Base-by-base conservation (phyloP, 1,140 invertebrate species). In the Drosophila melanica region DNA sequence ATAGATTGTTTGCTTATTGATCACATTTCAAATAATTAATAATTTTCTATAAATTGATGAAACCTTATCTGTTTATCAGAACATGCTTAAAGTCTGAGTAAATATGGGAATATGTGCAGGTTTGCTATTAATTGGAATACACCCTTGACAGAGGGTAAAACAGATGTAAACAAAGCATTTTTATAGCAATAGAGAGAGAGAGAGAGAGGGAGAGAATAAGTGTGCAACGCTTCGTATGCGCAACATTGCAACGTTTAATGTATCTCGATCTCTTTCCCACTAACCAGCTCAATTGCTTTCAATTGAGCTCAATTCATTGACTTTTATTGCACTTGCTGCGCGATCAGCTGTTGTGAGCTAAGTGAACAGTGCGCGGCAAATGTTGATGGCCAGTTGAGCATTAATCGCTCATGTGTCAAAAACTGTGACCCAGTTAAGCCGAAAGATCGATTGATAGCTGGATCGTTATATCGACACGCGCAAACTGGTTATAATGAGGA, bases 301-400 rank as follows among this genome's bases (percentile, higher is more conserved):
- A 90, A 90, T 90, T 90, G 74, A 82, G 79, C 79, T 76, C 77
- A 86, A 90, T 87, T 90, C 72, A 65, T 68, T 60, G 68, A 75
- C 75, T 85, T 84, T 79, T 82, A 77, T 69, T 76, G 78, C 82
- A 87, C 80, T 85, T 77, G 55, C 57, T 8, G 33, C 51, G 58
- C 57, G 77, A 89, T 82, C 82, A 84, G 82, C 81, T 86, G 77
- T 65, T 68, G 60, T 45, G 33, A 18, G 33, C 23, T 30, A 59
- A 20, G 18, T 23, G n/a, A 30, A 16, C 64, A 68, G 64, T 69
- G 51, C 51, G 58, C 51, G 30, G 14, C 44, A 51, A 50, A 57
- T 63, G 30, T 69, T 44, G 44, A 55, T 60, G 48, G 33, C 33
- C 55, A 67, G 44, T 12, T 30, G 42, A 54, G 14, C 39, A 39